Percentiles rank a stretch among this genome's conserved stretches.
Evolutionary conservation across 2,888 invertebrate genomes (phyloP).

Genomic region (Acleris holmiana): DNA sequence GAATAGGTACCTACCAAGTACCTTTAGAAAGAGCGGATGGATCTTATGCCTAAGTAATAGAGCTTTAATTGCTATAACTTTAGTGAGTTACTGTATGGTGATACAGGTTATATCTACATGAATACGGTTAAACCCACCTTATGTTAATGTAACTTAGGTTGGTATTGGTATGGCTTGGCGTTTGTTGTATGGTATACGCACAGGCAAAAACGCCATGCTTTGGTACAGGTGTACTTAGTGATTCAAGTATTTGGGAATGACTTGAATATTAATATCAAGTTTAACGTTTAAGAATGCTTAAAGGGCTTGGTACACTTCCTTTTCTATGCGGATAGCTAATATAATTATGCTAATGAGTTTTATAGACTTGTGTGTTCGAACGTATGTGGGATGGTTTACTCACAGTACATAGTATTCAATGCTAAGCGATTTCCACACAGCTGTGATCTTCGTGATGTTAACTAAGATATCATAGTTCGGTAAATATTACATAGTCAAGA

Average conservation of each 20-base stretch:
- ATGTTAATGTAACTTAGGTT: neutral
- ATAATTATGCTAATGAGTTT: neutral
- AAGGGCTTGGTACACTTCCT: constrained; percentile 14
- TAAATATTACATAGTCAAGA: too few species aligned
- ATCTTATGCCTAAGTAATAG: neutral
- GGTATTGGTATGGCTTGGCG: neutral
- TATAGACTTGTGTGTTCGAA: too few species aligned
- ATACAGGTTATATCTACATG: too few species aligned
- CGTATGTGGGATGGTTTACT: too few species aligned
- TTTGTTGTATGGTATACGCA: neutral
- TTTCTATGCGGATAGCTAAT: neutral
- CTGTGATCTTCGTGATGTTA: too few species aligned
- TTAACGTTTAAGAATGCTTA: constrained; percentile 10
- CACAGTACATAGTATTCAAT: too few species aligned
- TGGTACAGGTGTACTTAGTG: constrained; percentile 6
- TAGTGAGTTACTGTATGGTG: too few species aligned
- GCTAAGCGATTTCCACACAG: too few species aligned
- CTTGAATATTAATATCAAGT: constrained; percentile 23
- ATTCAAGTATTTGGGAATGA: constrained; percentile 31
- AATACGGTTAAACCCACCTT: neutral
- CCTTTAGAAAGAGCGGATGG: neutral
- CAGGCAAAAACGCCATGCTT: neutral
- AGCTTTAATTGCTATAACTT: too few species aligned
- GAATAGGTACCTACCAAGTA: constrained; percentile 2
- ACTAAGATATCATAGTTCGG: too few species aligned